Evolutionary conservation across 1,140 invertebrate species (phyloP).

Genomic region (Bombyx mori): DNA sequence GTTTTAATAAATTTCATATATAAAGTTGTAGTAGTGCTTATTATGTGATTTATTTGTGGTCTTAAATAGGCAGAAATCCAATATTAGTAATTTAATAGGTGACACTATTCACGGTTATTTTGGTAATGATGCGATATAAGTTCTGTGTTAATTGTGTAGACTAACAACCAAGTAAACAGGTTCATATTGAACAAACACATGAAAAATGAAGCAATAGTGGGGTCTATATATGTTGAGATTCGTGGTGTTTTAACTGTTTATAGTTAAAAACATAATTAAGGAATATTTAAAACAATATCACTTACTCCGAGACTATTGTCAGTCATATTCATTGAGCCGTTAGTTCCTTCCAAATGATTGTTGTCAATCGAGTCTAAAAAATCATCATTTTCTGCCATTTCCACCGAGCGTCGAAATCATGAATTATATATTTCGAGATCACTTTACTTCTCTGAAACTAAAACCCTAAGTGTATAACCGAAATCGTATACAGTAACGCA

Average conservation of each 20-base stretch:
- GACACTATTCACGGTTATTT: too few species aligned
- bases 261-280: background rate
- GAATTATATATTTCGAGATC: conserved; percentile 22
- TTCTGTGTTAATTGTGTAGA: too few species aligned
- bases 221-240: too few species aligned
- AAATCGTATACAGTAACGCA: conserved; percentile 7
- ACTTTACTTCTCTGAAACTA: conserved; percentile 5
- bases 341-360: conserved; percentile 72
- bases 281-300: conserved; percentile 5
- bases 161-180: too few species aligned
- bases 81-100: too few species aligned
- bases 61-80: too few species aligned
- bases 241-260: too few species aligned
- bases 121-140: too few species aligned
- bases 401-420: conserved; percentile 36
- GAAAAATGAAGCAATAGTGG: too few species aligned
- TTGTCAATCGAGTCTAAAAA: conserved; percentile 72
- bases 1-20: background rate
- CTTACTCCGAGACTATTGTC: conserved; percentile 61
- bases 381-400: conserved; percentile 75
- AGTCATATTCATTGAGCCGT: conserved; percentile 68
- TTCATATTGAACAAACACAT: too few species aligned
- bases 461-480: conserved; percentile 14
- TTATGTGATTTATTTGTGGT: too few species aligned
- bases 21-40: background rate